Conservation (phyloP, 2,888 invertebrate genomes). For the Drosophila longiperda region DNA sequence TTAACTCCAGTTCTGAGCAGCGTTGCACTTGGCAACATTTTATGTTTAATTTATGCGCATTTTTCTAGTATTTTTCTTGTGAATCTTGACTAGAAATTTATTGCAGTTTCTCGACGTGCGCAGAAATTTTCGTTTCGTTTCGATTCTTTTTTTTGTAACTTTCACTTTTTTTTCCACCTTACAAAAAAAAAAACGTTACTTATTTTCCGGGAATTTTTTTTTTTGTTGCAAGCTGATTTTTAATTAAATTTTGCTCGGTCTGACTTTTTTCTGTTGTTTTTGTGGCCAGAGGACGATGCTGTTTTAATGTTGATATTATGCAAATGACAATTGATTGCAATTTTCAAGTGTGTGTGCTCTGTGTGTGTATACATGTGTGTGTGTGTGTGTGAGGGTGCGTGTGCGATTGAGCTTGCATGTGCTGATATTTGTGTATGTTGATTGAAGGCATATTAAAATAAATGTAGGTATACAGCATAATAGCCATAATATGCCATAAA, state of each 20-base stretch:
- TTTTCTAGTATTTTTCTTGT: conserved; percentile 51
- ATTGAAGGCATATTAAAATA: conserved; percentile 67
- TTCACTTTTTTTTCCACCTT: conserved; percentile 68
- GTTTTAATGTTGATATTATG: conserved; percentile 72
- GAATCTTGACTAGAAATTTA: conserved; percentile 48
- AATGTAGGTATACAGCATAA: conserved; percentile 57
- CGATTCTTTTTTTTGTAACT: conserved; percentile 50
- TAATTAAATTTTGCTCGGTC: conserved; percentile 60
- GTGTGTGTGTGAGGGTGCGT: conserved; percentile 13
- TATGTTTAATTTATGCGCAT: conserved; percentile 68
- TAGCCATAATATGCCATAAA: conserved; percentile 66
- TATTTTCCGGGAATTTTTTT: conserved; percentile 23
- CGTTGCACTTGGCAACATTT: conserved; percentile 57
- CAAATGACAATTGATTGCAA: conserved; percentile 75
- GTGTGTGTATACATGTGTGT: background rate
- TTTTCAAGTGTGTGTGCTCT: conserved; percentile 3
- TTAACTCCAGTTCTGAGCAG: conserved; percentile 34
- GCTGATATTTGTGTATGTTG: conserved; percentile 34
- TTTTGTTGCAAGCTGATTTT: conserved; percentile 53
- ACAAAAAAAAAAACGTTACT: conserved; percentile 46
- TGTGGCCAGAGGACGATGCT: conserved; percentile 34
- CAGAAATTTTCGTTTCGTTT: conserved; percentile 39
- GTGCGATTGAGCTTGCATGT: background rate
- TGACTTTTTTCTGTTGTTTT: conserved; percentile 14
- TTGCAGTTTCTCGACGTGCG: conserved; percentile 34